Evolutionary conservation across 2,113 vertebrate species (phyloP), one percentile per base, ranked within the genome.

Genomic region (Bothrops jararaca): DNA sequence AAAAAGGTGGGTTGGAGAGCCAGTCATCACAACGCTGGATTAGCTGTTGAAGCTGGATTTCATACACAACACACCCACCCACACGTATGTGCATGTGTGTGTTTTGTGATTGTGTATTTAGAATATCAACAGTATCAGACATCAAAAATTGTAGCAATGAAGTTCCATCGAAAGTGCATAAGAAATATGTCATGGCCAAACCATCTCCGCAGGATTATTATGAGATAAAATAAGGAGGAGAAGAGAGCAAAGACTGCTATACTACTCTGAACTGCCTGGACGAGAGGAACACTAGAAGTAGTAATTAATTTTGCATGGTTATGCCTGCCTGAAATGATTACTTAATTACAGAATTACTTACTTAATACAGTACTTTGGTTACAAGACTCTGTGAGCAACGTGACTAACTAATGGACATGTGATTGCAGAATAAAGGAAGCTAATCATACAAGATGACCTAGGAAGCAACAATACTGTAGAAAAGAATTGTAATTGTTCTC

Each of bases 1-100:
- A 22, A 80, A 39, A 39, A 80, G 34, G 42, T 8, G 34, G n/a
- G n/a, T 80, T 80, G 69, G 69, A 39, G 18, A 80, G 34, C 15
- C n/a, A 18, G 0, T 74, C 15, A 74, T 80, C 69, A 80, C 34
- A 22, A 39, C 34, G 18, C 7, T 80, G 2, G 18, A 34, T 80
- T 39, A 80, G 69, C 34, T 80, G 34, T 80, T 80, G 69, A 39
- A 9, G 18, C 18, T 80, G 34, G 13, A 80, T 80, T 80, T 39
- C 34, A 80, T 3, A 39, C 60, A 4, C 26, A 12, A 50, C 29
- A 64, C 10, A 29, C 58, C 11, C 23, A 23, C 5, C 7, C 22
- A 57, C 56, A 24, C 22, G 3, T 0, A 3, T 0, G 1, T 4
- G 1, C 5, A 4, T 10, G 12, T n/a, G 64, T 15, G 0, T n/a